Base-by-base conservation (phyloP, 1,140 invertebrate genomes). In the Cotesia glomerata region DNA sequence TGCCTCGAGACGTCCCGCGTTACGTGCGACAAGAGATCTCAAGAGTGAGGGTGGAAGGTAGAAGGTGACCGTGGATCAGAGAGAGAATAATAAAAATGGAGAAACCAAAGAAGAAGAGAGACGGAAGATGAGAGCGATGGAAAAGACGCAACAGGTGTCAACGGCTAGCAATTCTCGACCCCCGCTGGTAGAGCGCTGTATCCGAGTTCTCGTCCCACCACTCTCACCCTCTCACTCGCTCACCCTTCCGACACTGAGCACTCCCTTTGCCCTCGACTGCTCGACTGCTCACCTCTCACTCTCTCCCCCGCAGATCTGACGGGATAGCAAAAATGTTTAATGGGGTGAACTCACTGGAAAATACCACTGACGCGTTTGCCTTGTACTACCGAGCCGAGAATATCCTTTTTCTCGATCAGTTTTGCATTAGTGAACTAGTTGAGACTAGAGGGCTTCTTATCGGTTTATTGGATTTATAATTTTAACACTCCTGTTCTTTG, bases 291-390 rank as follows among this genome's bases (percentile, higher is more conserved):
- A 77, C 69, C 66, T 35, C 69, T 18, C 70, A 69, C 77, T 77
- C 76, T 78, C 79, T 80, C 77, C 77, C 75, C 78, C 78, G 2
- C 39, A 82, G 84, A 86, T 86, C 80, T 82, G 78, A 76, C 79
- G 78, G 85, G 85, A 86, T 86, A 85, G 84, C 83, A 84, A 84
- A 85, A 85, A 85, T 84, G 84, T 84, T 85, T 86, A 86, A 86
- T 86, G 84, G 85, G 82, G 84, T 85, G 85, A 86, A 86, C 82
- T 85, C 85, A 78, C 73, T 77, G 84, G 85, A 86, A 86, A 86
- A 86, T 85, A 81, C 80, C 78, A 74, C 75, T 77, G 78, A 76
- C 78, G 78, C 81, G 76, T 78, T 76, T 74, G 73, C 59, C 65
- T 64, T 51, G 70, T 77, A 79, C 49, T 73, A 35, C 71, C 75